Evolutionary conservation across 2,888 invertebrate species (phyloP).

Genomic region (Cryptosula pallasiana): DNA sequence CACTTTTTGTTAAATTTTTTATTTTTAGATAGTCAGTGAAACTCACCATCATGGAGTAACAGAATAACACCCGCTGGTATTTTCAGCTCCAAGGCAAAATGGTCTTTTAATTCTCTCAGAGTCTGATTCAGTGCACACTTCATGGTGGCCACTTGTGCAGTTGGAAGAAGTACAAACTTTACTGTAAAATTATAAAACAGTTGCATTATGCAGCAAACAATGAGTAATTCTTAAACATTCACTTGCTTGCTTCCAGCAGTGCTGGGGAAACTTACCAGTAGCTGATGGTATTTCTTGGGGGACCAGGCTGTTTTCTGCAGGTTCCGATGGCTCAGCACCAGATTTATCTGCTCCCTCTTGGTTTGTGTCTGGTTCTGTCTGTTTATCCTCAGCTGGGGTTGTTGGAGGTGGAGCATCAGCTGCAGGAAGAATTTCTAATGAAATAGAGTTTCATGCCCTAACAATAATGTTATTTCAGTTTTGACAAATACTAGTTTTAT

Average conservation of each 20-base stretch:
- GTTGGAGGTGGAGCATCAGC: constrained; percentile 23
- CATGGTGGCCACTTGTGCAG: constrained; percentile 48
- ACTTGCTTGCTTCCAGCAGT: no score
- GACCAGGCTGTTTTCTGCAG: constrained; percentile 30
- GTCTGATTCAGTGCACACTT: constrained; percentile 48
- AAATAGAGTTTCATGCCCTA: no score
- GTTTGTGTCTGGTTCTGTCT: constrained; percentile 24
- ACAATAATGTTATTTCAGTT: no score
- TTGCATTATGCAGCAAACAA: background rate
- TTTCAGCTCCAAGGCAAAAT: constrained; percentile 47
- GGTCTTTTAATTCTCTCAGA: constrained; percentile 42
- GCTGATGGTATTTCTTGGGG: constrained; percentile 36
- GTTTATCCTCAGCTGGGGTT: constrained; percentile 27
- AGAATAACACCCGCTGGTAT: constrained; percentile 42
- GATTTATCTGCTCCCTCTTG: constrained; percentile 25
- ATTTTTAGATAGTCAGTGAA: no score
- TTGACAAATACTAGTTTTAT: no score
- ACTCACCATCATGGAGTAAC: constrained; percentile 48
- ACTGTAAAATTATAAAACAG: constrained; percentile 36
- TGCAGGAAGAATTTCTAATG: background rate
- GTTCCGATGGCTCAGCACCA: constrained; percentile 26
- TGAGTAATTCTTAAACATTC: background rate
- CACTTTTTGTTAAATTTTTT: no score
- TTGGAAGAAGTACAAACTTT: constrained; percentile 51
- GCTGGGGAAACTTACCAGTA: constrained; percentile 32